A percentile compares a stretch with the other conserved stretches of the same genome.
These are phyloP conservation scores for Bovichtus diacanthus DNA, from an alignment of 2,797 vertebrate species.

Conservation along the genomic window DNA sequence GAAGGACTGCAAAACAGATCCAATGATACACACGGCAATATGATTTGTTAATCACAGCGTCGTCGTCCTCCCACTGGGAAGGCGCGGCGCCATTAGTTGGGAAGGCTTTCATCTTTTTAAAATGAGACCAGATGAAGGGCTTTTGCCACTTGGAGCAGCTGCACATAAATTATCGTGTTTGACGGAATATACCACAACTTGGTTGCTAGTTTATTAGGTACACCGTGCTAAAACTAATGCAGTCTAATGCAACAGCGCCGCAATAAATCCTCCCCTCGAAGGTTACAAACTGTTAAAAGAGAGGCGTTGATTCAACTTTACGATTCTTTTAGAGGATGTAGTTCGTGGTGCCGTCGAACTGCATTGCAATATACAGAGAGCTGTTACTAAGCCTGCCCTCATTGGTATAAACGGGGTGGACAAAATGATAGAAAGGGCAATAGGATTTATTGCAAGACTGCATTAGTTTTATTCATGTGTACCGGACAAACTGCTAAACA, in stretches of 20 bases:
- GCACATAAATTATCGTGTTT: slow-evolving; percentile 37
- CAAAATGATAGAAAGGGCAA: background rate
- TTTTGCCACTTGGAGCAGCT: slow-evolving; percentile 41
- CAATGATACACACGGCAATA: slow-evolving; percentile 26
- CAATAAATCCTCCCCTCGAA: background rate
- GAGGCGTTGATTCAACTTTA: background rate
- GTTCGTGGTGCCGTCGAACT: too few relatives aligned
- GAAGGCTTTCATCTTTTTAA: slow-evolving; percentile 56
- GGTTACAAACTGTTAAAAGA: background rate
- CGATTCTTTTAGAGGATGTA: background rate
- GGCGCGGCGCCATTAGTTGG: slow-evolving; percentile 21
- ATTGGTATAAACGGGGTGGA: background rate
- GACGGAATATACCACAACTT: background rate
- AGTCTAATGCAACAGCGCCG: background rate
- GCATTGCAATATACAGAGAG: too few relatives aligned
- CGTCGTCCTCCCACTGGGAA: slow-evolving; percentile 20
- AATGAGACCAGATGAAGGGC: slow-evolving; percentile 54
- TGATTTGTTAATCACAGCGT: slow-evolving; percentile 24
- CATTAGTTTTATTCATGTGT: background rate
- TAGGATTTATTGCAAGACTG: background rate
- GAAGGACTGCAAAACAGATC: slow-evolving; percentile 41
- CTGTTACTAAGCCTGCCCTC: background rate
- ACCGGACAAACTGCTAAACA: background rate
- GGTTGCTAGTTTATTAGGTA: slow-evolving; percentile 6
- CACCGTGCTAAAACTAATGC: background rate